Base-by-base conservation (phyloP, 2,888 invertebrate species). In the Eremobia ochroleuca region DNA sequence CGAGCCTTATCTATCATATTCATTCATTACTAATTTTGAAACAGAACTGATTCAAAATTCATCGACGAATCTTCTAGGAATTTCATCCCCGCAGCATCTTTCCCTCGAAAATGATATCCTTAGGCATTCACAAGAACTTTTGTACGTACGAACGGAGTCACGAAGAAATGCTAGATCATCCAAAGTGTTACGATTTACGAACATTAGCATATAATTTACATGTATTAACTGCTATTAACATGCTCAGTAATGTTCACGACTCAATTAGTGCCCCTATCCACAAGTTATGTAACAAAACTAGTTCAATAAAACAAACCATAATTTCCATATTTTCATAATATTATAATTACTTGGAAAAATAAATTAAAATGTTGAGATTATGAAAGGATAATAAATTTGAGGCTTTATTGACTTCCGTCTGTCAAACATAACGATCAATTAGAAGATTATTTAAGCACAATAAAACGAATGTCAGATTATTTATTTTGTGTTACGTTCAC, bases 381-480 rank as follows among this genome's bases (percentile, higher is more conserved):
- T 71, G 86, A 85, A 89, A 87, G 89, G 78, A 64, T 43, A 66
- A 78, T 76, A 82, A 75, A 76, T 73, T 62, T 31, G 1, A 77
- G 75, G 85, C 81, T n/a, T n/a, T n/a, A 28, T 28, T 18, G 18
- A 87, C 82, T 88, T 88, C 88, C 89, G 78, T 70, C 72, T 82
- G 46, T 62, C 66, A 59, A 64, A 70, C n/a, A 4, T 28, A 43
- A 73, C 40, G 59, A 58, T 78, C 64, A 71, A 79, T 73, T 52
- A n/a, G n/a, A 49, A 66, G 52, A 64, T 76, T 79, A 78, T 58
- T 62, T 77, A 73, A 75, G 62, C 72, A 73, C 68, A 77, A 43
- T 55, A 62, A 34, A 68, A 62, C 2, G 9, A 21, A 15, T 72
- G 75, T 58, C 61, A 18, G n/a, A 58, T 61, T n/a, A 72, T 68